Evolutionary conservation across 2,797 vertebrate species (phyloP), one percentile per base, ranked within the genome.

Genomic region (Helostoma temminkii): DNA sequence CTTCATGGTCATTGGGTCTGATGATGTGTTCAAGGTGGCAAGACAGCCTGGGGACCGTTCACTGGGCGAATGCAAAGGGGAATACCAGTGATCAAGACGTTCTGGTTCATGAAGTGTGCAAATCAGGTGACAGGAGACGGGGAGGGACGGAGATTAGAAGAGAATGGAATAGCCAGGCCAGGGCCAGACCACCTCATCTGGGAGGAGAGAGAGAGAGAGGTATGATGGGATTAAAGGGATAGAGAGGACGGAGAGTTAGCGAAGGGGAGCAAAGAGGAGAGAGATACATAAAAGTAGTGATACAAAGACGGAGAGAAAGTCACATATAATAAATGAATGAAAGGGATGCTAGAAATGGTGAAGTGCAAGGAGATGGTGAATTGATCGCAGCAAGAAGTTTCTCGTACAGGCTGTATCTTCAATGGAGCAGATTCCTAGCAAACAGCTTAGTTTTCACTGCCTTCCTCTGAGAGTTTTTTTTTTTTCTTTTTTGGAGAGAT

Each of bases 81-180:
- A 85, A 88, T 68, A 82, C 82, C 82, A 81, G 86, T 74, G 79
- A 80, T 82, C 48, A 76, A 88, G 90, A 88, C 71, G 78, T 91
- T 92, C 89, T 87, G 77, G 79, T 86, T 89, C 90, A 89, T 88
- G 79, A 89, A 89, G 86, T 91, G 90, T 89, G 88, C 88, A 92
- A 90, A 92, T 92, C 89, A 88, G 78, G 66, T 45, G 58, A 59
- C 68, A 30, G 49, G 71, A n/a, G 77, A 34, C 36, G 55, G 32
- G 68, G 59, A 19, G 76, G 30, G 62, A 26, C 45, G 6, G 77
- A 73, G 86, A 89, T 89, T 81, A 84, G 68, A 80, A 45, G 49
- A 67, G 82, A 90, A 85, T 76, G 76, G 80, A 88, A 86, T 77
- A 69, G 83, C 71, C 39, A 43, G 85, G 87, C 89, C 89, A 88